Evolutionary conservation across 2,797 vertebrate genomes (phyloP).

Genomic region (Ctenopoma kingsleyae): DNA sequence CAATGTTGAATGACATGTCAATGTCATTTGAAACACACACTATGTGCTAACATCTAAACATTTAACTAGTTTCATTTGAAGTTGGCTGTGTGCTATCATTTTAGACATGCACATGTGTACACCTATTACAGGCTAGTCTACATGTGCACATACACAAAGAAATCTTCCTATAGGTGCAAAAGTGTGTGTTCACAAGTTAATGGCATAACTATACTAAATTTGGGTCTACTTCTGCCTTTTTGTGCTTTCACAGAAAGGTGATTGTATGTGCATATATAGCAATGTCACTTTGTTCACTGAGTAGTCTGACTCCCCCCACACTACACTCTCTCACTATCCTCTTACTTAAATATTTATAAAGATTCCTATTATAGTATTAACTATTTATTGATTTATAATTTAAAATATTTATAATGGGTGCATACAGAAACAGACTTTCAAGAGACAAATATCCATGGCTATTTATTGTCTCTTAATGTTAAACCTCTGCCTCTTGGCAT

Average conservation of each 20-base stretch:
- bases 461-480: conserved; percentile 85
- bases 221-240: conserved; percentile 8
- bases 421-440: conserved; percentile 83
- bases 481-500: conserved; percentile 73
- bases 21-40: conserved; percentile 8
- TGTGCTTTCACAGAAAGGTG: conserved; percentile 14
- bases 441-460: conserved; percentile 78
- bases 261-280: conserved; percentile 26
- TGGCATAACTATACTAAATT: neutral
- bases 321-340: conserved; percentile 66
- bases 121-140: neutral
- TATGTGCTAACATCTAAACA: conserved; percentile 30
- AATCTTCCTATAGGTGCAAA: neutral
- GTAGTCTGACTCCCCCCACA: conserved; percentile 25
- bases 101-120: neutral
- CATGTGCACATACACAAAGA: neutral
- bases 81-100: neutral
- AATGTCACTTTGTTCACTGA: conserved; percentile 35
- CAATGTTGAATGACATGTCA: conserved; percentile 30
- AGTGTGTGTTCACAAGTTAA: conserved; percentile 1
- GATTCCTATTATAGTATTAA: conserved; percentile 97
- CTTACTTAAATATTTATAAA: conserved; percentile 95
- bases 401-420: conserved; percentile 93
- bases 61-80: conserved; percentile 34
- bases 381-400: conserved; percentile 99